Percentiles rank a stretch among this genome's conserved stretches.
Evolutionary conservation across 23 tunicate species (phyloP).

Genomic region (Ascidia mentula): DNA sequence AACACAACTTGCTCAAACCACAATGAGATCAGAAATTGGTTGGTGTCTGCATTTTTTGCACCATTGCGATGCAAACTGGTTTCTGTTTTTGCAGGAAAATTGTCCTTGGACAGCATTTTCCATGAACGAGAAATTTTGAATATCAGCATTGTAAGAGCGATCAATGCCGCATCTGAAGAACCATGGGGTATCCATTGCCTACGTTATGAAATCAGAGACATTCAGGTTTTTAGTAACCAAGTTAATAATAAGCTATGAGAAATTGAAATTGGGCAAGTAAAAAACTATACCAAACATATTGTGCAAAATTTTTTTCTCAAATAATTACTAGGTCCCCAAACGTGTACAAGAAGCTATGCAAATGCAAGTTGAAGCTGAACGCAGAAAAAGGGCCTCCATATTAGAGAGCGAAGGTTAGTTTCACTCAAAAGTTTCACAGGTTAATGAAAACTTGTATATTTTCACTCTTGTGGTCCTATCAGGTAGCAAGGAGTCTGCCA

Average conservation of each 20-base stretch:
- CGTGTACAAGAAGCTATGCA: constrained; percentile 98
- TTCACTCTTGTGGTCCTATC: background rate
- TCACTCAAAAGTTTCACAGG: background rate
- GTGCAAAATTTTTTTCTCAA: background rate
- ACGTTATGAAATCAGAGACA: constrained; percentile 96
- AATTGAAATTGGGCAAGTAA: too few species aligned
- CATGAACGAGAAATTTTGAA: constrained; percentile 87
- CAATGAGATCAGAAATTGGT: constrained; percentile 99
- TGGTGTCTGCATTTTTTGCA: background rate
- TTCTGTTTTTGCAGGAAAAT: constrained; percentile 74
- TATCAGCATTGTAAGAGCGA: constrained; percentile 81
- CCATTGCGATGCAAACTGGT: too few species aligned
- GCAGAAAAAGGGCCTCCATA: constrained; percentile 86
- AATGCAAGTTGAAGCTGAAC: constrained; percentile 98
- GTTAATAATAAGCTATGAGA: background rate
- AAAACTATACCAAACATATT: background rate
- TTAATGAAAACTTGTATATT: background rate
- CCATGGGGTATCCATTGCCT: constrained; percentile 95
- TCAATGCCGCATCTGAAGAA: constrained; percentile 85
- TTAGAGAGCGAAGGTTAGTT: constrained; percentile 85
- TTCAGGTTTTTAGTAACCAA: constrained; percentile 39
- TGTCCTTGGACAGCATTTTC: constrained; percentile 90
- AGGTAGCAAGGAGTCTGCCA: constrained; percentile 86
- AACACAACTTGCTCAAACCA: constrained; percentile 97
- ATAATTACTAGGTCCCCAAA: constrained; percentile 63